phyloP scores from a whole-genome alignment of 2,888 invertebrate genomes.

The Spatulosminthurus flaviceps region DNA sequence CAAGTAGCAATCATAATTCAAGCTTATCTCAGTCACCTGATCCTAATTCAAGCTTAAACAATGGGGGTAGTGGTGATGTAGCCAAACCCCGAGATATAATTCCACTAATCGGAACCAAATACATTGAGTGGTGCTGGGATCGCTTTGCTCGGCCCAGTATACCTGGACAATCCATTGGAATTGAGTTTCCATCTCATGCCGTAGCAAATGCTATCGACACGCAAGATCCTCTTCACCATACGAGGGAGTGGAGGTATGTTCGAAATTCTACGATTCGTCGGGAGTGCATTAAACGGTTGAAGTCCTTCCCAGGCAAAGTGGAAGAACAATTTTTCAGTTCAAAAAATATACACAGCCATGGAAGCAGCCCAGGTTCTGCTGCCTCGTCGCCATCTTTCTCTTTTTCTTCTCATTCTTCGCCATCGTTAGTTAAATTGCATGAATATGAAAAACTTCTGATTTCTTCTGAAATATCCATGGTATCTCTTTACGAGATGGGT shows the following conservation, averaged over 20 bases:
- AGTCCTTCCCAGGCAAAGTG: constrained; percentile 72
- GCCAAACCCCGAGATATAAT: constrained; percentile 52
- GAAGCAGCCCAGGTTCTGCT: constrained; percentile 52
- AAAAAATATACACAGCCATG: constrained; percentile 55
- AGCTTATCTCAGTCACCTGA: constrained; percentile 41
- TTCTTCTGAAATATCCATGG: constrained; percentile 58
- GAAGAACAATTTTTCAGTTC: constrained; percentile 76
- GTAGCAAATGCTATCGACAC: constrained; percentile 34
- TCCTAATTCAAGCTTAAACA: constrained; percentile 33
- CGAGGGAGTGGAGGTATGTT: constrained; percentile 76
- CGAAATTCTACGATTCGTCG: constrained; percentile 77
- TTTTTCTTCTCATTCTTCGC: constrained; percentile 50
- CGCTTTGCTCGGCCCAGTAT: constrained; percentile 57
- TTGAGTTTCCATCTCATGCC: constrained; percentile 45
- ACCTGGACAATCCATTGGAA: constrained; percentile 50
- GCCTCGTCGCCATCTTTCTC: constrained; percentile 59
- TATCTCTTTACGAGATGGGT: constrained; percentile 55
- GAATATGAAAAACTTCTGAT: constrained; percentile 59
- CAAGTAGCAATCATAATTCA: constrained; percentile 13
- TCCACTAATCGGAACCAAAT: constrained; percentile 61
- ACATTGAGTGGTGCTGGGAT: constrained; percentile 63
- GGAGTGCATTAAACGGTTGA: constrained; percentile 65
- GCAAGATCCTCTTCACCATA: constrained; percentile 70
- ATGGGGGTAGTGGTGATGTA: constrained; percentile 28
- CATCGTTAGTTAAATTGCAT: constrained; percentile 58